Evolutionary conservation across 2,113 vertebrate genomes (phyloP), one percentile per base, ranked within the genome.

Genomic region (Phodopus roborovskii): DNA sequence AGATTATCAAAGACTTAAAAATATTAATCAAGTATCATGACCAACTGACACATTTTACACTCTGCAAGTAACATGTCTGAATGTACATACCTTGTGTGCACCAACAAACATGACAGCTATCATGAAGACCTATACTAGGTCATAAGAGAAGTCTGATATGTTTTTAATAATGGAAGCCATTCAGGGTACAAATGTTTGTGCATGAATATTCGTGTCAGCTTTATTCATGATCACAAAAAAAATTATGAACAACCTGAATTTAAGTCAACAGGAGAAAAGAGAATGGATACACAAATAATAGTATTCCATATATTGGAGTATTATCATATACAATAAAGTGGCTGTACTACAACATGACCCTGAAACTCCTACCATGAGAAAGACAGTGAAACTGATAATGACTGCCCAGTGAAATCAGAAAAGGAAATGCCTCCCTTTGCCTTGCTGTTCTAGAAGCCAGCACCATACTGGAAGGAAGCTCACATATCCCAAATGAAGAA

Each of bases 141-240:
- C 77, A 58, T 66, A 75, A 87, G 50, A 70, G 48, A 83, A 82
- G 5, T 60, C 48, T 64, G 53, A 45, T 42, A 28, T 22, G 50
- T n/a, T 93, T 88, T 79, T 53, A 24, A 87, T 79, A 96, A 64
- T 1, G 87, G 26, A 92, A 90, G 68, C 88, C 53, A 71, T 24
- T 48, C 58, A 53, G 30, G 48, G 22, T 3, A 66, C 33, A 94
- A 92, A 92, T 75, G 81, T 77, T 16, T 77, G 30, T n/a, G 24
- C 26, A 28, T 93, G 53, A 77, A 92, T 84, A 2, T 60, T 78
- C 60, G 58, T 62, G 83, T 7, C 33, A 83, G 24, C 33, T 82
- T 92, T 58, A 92, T 64, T 90, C 7, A 10, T 71, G 77, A 71
- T 50, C n/a, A 2, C 26, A 66, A 33, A 90, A 50, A 58, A 58